Percentiles rank a stretch among this genome's conserved stretches.
These are phyloP conservation scores for Papilio polytes DNA, from an alignment of 1,140 invertebrate species.

Conservation along the genomic window DNA sequence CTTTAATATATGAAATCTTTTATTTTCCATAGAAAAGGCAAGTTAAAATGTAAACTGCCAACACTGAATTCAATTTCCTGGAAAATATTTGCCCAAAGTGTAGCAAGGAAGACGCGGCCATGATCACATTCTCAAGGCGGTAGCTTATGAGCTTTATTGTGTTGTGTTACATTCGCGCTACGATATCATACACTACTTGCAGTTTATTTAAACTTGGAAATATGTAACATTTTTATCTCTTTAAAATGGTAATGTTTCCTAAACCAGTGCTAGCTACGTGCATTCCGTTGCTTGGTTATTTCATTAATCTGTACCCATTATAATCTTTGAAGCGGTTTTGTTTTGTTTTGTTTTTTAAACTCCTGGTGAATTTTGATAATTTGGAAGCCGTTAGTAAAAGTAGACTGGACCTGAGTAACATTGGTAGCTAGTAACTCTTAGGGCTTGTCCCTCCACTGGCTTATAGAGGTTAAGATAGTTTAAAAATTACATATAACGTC, in stretches of 20 bases:
- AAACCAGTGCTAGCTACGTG: neutral
- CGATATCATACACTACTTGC: constrained; percentile 22
- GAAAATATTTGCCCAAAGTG: constrained; percentile 43
- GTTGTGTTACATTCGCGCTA: constrained; percentile 34
- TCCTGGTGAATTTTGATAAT: too few relatives aligned
- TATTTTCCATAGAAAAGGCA: constrained; percentile 42
- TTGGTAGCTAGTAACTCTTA: too few relatives aligned
- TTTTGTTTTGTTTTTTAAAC: too few relatives aligned
- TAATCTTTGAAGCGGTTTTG: too few relatives aligned
- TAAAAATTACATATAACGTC: too few relatives aligned
- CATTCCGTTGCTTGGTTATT: neutral
- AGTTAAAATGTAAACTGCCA: constrained; percentile 45
- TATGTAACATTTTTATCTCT: neutral
- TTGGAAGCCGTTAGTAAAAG: too few relatives aligned
- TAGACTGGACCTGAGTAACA: neutral
- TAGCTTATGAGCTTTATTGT: constrained; percentile 42
- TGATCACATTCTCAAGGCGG: constrained; percentile 39
- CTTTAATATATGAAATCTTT: constrained; percentile 27
- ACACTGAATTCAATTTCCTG: constrained; percentile 49
- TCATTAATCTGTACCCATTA: neutral
- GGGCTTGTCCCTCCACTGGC: too few relatives aligned
- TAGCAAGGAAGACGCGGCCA: constrained; percentile 41
- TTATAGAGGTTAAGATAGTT: too few relatives aligned
- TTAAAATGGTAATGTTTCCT: neutral
- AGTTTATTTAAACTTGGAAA: constrained; percentile 27